Evolutionary conservation across 2,888 invertebrate genomes (phyloP).

Genomic region (Cabera pusaria): DNA sequence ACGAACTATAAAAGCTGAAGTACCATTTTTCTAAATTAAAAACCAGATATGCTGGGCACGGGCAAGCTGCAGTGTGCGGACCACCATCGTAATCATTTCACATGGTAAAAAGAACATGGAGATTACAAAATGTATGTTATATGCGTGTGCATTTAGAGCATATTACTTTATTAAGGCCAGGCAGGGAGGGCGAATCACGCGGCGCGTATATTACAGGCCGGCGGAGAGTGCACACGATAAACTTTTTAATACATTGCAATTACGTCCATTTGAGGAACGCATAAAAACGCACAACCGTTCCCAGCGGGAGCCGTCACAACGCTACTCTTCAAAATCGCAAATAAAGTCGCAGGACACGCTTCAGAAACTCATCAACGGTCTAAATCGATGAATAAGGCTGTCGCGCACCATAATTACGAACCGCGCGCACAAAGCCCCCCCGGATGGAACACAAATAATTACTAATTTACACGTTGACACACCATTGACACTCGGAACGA

Average conservation of each 20-base stretch:
- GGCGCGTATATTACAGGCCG: constrained; percentile 52
- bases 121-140: constrained; percentile 76
- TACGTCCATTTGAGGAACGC: constrained; percentile 66
- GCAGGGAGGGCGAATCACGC: constrained; percentile 66
- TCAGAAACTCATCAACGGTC: constrained; percentile 55
- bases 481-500: constrained; percentile 72
- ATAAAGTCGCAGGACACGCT: constrained; percentile 40
- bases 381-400: constrained; percentile 51
- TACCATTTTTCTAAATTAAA: constrained; percentile 73
- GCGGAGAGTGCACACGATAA: constrained; percentile 63
- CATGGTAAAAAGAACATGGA: constrained; percentile 72
- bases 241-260: constrained; percentile 75
- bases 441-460: constrained; percentile 69
- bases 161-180: constrained; percentile 80
- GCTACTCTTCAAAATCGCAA: constrained; percentile 55
- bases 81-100: constrained; percentile 78
- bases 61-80: constrained; percentile 56
- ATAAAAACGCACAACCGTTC: constrained; percentile 64
- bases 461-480: constrained; percentile 80
- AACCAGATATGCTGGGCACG: constrained; percentile 65
- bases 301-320: constrained; percentile 59
- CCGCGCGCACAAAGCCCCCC: constrained; percentile 67
- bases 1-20: constrained; percentile 55
- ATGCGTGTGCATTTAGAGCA: constrained; percentile 79
- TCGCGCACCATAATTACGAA: constrained; percentile 57